Evolutionary conservation across 1,140 invertebrate genomes (phyloP), one percentile per base, ranked within the genome.

Genomic region (Drosophila parabipectinata): DNA sequence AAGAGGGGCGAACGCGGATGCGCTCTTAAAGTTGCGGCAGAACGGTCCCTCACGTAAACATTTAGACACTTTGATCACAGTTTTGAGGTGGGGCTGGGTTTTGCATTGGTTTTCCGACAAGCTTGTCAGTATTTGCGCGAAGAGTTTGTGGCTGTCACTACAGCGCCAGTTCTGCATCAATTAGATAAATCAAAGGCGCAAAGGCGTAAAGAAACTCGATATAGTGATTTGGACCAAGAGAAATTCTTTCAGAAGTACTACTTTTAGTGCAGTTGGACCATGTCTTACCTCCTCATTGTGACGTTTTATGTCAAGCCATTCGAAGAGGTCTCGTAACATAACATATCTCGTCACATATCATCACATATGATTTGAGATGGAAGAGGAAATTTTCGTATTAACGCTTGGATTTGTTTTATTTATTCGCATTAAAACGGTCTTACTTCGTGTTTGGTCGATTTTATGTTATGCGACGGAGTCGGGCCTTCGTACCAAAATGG

Each of bases 341-440:
- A 95, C 69, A 96, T 95, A 24, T 97, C 97, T 3, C 97, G n/a
- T n/a, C n/a, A n/a, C n/a, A n/a, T n/a, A n/a, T n/a, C 97, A 9
- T 96, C 95, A 74, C 96, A 97, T 89, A 97, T 98, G 96, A 95
- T 97, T 57, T 95, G 95, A 1, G 95, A 94, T 56, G 95, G 95
- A 62, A 92, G 94, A 15, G 94, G 95, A 76, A 95, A 95, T 90
- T 92, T 94, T 21, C 92, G 95, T 55, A 94, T 96, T n/a, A 96
- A 97, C 85, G 96, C 97, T 28, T 98, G 97, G 97, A 95, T 97
- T n/a, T n/a, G n/a, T n/a, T n/a, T n/a, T n/a, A n/a, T n/a, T n/a
- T n/a, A n/a, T n/a, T n/a, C n/a, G n/a, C n/a, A n/a, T n/a, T n/a
- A n/a, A n/a, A n/a, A n/a, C n/a, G n/a, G n/a, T n/a, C n/a, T n/a